These are phyloP conservation scores for Clarias pachynema DNA, from an alignment of 2,797 vertebrate species.

Conservation along the genomic window DNA sequence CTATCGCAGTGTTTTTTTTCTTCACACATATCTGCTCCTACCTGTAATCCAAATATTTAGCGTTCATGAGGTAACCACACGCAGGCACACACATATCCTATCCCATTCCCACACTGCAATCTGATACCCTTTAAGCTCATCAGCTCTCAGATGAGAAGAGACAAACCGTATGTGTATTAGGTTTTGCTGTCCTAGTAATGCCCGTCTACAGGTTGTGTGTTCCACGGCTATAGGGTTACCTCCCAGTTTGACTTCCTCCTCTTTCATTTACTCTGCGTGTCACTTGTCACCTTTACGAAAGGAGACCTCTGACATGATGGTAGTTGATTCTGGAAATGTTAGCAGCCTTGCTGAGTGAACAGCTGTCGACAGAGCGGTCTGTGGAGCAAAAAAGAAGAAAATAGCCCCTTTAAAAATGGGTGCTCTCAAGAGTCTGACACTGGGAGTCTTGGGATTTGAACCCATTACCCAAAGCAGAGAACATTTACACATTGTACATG, in stretches of 20 bases:
- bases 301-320: conserved; percentile 18
- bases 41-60: conserved; percentile 16
- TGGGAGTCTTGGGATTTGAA: background rate
- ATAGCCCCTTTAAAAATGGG: conserved; percentile 20
- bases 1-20: background rate
- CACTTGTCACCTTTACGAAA: conserved; percentile 28
- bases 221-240: conserved; percentile 45
- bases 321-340: conserved; percentile 37
- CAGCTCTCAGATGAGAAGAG: conserved; percentile 24
- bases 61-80: conserved; percentile 30
- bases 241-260: conserved; percentile 24
- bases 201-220: conserved; percentile 11
- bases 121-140: conserved; percentile 29
- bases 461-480: background rate
- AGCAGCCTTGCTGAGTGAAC: conserved; percentile 24
- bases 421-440: background rate
- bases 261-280: conserved; percentile 29
- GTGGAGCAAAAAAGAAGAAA: conserved; percentile 36
- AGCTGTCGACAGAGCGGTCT: conserved; percentile 37
- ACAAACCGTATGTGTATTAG: conserved; percentile 25
- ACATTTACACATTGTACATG: background rate
- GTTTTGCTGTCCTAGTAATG: conserved; percentile 26
- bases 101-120: conserved; percentile 45
- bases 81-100: background rate
- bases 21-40: background rate